Evolutionary conservation across 1,140 invertebrate genomes (phyloP).

Genomic region (Drosophila equinoxialis): DNA sequence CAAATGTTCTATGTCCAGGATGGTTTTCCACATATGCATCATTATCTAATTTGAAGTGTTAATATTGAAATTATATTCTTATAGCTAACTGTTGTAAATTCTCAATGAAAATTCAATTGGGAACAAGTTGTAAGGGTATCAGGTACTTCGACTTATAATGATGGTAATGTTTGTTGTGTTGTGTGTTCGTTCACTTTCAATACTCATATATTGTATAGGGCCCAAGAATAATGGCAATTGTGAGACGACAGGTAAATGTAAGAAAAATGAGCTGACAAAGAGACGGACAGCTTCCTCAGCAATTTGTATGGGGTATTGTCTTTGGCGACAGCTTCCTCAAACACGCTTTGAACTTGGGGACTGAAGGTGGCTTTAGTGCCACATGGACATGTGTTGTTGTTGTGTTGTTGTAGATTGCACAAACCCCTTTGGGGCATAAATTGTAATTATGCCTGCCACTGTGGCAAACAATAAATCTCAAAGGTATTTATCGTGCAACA

Average conservation of each 20-base stretch:
- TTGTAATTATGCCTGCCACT: conserved; percentile 79
- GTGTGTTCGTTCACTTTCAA: conserved; percentile 60
- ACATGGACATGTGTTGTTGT: not conserved
- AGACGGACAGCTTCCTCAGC: conserved; percentile 63
- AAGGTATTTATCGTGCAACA: conserved; percentile 76
- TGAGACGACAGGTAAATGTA: conserved; percentile 52
- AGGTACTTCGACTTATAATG: conserved; percentile 15
- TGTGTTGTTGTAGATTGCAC: conserved; percentile 46
- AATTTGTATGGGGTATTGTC: conserved; percentile 72
- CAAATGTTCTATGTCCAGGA: no score
- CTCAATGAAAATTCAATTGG: no score
- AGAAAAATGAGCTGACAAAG: conserved; percentile 29
- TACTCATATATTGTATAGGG: conserved; percentile 32
- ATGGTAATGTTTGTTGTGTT: not conserved
- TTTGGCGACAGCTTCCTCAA: conserved; percentile 79
- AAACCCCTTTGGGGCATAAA: conserved; percentile 72
- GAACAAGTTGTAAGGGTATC: conserved; percentile 22
- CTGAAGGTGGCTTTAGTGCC: conserved; percentile 18
- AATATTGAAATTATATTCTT: no score
- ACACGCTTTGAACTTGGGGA: conserved; percentile 74
- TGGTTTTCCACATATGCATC: no score
- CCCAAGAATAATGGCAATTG: conserved; percentile 74
- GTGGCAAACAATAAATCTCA: conserved; percentile 75
- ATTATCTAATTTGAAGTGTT: no score
- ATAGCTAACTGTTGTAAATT: no score